Evolutionary conservation across 2,888 invertebrate species (phyloP), one percentile per base, ranked within the genome.

Genomic region (Eudemis profundana): DNA sequence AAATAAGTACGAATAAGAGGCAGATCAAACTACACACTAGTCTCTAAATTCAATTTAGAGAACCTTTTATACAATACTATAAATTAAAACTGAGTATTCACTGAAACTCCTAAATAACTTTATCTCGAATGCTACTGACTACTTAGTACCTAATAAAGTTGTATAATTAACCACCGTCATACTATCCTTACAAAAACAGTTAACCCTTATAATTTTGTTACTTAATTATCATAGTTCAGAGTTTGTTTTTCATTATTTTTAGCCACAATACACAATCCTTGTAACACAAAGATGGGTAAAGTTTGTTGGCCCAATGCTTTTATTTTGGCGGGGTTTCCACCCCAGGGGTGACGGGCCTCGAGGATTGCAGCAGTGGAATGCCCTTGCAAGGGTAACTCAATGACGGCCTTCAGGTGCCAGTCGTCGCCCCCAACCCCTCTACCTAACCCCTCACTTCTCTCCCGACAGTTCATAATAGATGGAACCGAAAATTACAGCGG

Each of bases 381-480:
- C 86, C 90, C 90, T 84, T 85, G 83, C 83, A 84, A 89, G 90
- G 90, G 86, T 86, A 86, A 78, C 83, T 83, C 82, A 91, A 91
- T 86, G 90, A 86, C 90, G 85, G 86, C 81, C 83, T 87, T 81
- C 84, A 79, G 86, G 85, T 88, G 84, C 79, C 82, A 86, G 87
- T 86, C 88, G 84, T 76, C 81, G 84, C 90, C 87, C 93, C 89
- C 90, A 84, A 81, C 79, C 81, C 72, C 78, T 75, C 74, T 75
- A n/a, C 72, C 76, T 69, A 67, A 72, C 78, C 75, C 74, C 75
- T 64, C 75, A 59, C 73, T 69, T 75, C 75, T 73, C 80, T 74
- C 79, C 73, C 72, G 74, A 73, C 75, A 78, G 78, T 80, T 77
- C 75, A 83, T 62, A 67, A 53, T 65, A 60, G 27, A 65, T 65